These are phyloP conservation scores for Pristionchus japonicus DNA, from an alignment of 2,888 invertebrate species.

Conservation along the genomic window DNA sequence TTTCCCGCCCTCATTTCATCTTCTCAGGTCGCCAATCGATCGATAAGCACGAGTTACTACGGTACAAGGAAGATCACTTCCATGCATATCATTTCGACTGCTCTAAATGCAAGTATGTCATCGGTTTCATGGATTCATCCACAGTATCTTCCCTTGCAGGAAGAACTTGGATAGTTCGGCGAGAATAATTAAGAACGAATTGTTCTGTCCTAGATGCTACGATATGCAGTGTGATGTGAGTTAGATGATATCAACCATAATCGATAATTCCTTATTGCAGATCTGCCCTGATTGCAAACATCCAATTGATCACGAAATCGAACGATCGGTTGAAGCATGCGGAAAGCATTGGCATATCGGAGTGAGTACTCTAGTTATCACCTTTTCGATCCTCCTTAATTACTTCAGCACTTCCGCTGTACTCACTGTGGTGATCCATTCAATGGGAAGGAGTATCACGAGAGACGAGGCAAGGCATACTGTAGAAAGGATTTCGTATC, in stretches of 20 bases:
- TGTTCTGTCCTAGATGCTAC: conserved; percentile 57
- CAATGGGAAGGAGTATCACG: conserved; percentile 92
- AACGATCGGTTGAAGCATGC: conserved; percentile 54
- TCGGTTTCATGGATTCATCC: too few species aligned
- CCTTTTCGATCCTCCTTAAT: background rate
- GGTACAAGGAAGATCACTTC: conserved; percentile 50
- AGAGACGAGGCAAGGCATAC: conserved; percentile 76
- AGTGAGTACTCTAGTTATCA: conserved; percentile 30
- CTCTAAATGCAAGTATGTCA: conserved; percentile 51
- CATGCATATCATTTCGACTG: conserved; percentile 64
- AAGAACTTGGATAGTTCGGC: conserved; percentile 50
- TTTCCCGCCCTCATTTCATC: background rate
- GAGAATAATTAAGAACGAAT: conserved; percentile 48
- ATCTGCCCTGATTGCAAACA: conserved; percentile 56
- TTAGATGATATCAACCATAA: background rate
- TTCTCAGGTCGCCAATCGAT: conserved; percentile 55
- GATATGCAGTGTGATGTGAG: conserved; percentile 54
- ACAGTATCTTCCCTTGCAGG: conserved; percentile 5
- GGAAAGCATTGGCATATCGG: conserved; percentile 58
- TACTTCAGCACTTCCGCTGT: conserved; percentile 90
- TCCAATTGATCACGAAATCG: conserved; percentile 55
- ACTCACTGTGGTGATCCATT: conserved; percentile 95
- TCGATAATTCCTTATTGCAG: background rate
- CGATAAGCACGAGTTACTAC: conserved; percentile 53
- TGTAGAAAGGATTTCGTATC: conserved; percentile 91